Percentiles rank a stretch among this genome's conserved stretches.
Evolutionary conservation across 2,888 invertebrate species (phyloP).

Genomic region (Lasioglossum villosulum): DNA sequence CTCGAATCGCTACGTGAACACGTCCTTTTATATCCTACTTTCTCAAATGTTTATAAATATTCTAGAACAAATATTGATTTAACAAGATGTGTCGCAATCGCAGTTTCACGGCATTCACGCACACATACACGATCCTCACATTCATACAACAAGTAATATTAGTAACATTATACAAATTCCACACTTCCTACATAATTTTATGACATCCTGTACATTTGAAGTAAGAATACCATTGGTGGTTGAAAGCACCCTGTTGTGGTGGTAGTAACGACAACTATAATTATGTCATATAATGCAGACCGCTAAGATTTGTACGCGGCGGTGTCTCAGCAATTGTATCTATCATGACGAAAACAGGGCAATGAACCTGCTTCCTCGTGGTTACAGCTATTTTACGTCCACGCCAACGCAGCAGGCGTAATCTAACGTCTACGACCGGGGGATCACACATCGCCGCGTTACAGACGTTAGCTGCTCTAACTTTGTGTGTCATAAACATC

Average conservation of each 20-base stretch:
- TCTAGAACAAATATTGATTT: too few relatives aligned
- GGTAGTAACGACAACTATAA: background rate
- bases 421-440: constrained; percentile 39
- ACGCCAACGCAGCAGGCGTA: constrained; percentile 41
- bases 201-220: background rate
- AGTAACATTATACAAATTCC: too few relatives aligned
- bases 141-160: too few relatives aligned
- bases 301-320: constrained; percentile 31
- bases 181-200: too few relatives aligned
- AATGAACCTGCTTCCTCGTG: constrained; percentile 64
- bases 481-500: background rate
- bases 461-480: background rate
- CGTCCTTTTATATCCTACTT: too few relatives aligned
- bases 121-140: too few relatives aligned
- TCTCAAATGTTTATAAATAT: too few relatives aligned
- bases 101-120: too few relatives aligned
- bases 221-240: background rate
- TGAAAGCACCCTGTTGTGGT: background rate
- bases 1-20: too few relatives aligned
- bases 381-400: constrained; percentile 45
- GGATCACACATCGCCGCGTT: constrained; percentile 8
- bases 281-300: constrained; percentile 18
- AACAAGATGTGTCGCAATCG: too few relatives aligned
- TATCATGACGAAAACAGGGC: constrained; percentile 60
- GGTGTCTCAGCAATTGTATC: constrained; percentile 58